Base-by-base conservation (phyloP, 2,888 invertebrate species). In the Gymnocheta viridis region DNA sequence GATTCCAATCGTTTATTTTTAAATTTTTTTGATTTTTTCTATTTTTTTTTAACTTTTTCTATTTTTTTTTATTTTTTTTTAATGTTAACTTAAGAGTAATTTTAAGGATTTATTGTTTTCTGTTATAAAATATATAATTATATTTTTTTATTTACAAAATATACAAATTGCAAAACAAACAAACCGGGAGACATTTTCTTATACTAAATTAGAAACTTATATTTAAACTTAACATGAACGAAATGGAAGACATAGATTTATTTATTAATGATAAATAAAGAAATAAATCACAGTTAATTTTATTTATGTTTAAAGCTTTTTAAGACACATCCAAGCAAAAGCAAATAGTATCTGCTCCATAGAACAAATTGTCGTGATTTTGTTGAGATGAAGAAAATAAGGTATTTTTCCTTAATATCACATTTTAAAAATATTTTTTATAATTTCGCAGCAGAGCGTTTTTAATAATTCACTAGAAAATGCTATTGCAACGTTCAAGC, bases 91-190 rank as follows among this genome's bases (percentile, higher is more conserved):
- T n/a, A n/a, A n/a, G n/a, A n/a, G n/a, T n/a, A n/a, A n/a, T n/a
- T n/a, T n/a, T 32, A 32, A 32, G 9, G 9, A 32, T 7, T 7
- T 32, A 1, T 32, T 2, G 9, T 4, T 32, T 32, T 7, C 6
- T 38, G 38, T 41, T 41, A n/a, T 41, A 14, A 14, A 14, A 41
- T 38, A 38, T 38, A 38, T n/a, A n/a, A n/a, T n/a, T n/a, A n/a
- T n/a, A n/a, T n/a, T 38, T 38, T 41, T 41, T 41, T 41, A 41
- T 41, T 41, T 41, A 41, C n/a, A 41, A 41, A 14, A 41, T 41
- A 4, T 41, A 41, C 41, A 41, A 70, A 70, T 58, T 60, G 60
- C 70, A 70, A 70, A 70, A 70, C 70, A 78, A 70, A 78, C 41
- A 41, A 41, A 41, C 67, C 77, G 5, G 56, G 72, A 79, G 79